These are phyloP conservation scores for Polypedilum vanderplanki DNA, from an alignment of 1,140 invertebrate genomes.

Conservation along the genomic window DNA sequence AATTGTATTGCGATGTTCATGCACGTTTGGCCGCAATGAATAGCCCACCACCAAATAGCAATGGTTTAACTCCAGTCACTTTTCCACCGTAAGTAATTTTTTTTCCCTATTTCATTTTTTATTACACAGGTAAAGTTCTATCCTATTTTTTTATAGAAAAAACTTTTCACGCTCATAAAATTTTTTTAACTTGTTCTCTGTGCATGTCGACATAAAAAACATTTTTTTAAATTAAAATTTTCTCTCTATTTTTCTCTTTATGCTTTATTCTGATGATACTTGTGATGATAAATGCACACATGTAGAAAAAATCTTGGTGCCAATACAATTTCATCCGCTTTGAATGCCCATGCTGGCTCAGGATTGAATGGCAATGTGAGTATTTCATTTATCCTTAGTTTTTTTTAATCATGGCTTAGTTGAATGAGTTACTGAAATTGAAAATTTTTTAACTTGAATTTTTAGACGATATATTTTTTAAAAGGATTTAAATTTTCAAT, in stretches of 20 bases:
- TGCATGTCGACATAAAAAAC: not conserved
- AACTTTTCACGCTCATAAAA: not conserved
- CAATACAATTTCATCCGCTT: slow-evolving; percentile 41
- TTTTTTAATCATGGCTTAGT: too few species aligned
- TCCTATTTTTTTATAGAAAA: not conserved
- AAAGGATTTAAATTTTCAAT: too few species aligned
- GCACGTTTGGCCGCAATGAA: slow-evolving; percentile 81
- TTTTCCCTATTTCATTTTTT: not conserved
- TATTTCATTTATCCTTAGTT: slow-evolving; percentile 7
- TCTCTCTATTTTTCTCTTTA: not conserved
- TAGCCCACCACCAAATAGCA: slow-evolving; percentile 65
- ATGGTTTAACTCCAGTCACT: slow-evolving; percentile 64
- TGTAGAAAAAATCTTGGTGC: slow-evolving; percentile 42
- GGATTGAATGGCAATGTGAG: slow-evolving; percentile 25
- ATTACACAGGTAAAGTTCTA: not conserved
- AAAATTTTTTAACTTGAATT: too few species aligned
- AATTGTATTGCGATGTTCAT: slow-evolving; percentile 93
- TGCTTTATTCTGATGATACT: slow-evolving; percentile 24
- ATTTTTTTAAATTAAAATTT: slow-evolving; percentile 14
- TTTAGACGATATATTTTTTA: too few species aligned
- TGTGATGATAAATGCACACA: slow-evolving; percentile 32
- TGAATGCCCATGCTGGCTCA: slow-evolving; percentile 38
- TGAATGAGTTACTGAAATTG: too few species aligned
- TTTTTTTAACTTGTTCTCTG: not conserved
- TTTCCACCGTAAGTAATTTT: slow-evolving; percentile 64